Evolutionary conservation across 1,140 invertebrate species (phyloP).

Genomic region (Tetragonula clypearis): DNA sequence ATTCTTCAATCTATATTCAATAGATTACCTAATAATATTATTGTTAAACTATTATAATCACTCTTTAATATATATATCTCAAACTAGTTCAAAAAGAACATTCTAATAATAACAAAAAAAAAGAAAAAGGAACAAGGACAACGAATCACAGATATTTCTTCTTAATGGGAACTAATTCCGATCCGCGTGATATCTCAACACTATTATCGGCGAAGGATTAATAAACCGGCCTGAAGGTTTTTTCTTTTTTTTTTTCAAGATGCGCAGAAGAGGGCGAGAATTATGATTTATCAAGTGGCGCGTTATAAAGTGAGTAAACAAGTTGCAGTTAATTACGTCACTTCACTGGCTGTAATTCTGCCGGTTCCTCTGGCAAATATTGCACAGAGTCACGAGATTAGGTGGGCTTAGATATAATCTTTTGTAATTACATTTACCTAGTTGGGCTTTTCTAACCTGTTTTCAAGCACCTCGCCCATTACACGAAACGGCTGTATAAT

Average conservation of each 20-base stretch:
- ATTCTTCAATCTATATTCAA: too few species aligned
- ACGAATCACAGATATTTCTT: neutral
- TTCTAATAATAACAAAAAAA: too few species aligned
- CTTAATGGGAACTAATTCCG: neutral
- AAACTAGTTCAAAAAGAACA: too few species aligned
- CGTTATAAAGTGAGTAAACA: neutral
- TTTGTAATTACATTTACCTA: conserved; percentile 28
- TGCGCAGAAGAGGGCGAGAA: neutral
- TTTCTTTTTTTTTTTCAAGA: neutral
- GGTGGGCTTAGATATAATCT: conserved; percentile 12
- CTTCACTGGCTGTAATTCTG: neutral
- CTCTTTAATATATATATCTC: too few species aligned
- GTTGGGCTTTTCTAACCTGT: conserved; percentile 6
- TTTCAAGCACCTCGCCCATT: neutral
- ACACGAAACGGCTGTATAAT: neutral
- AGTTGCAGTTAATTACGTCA: conserved; percentile 14
- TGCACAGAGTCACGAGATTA: conserved; percentile 12
- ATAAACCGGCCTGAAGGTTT: neutral
- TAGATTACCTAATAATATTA: too few species aligned
- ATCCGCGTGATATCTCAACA: neutral
- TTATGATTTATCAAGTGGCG: neutral
- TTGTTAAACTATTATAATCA: too few species aligned
- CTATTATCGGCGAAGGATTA: neutral
- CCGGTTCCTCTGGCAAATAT: neutral
- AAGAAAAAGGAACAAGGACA: too few species aligned